Evolutionary conservation across 2,888 invertebrate species (phyloP).

Genomic region (Polymixis lichenea): DNA sequence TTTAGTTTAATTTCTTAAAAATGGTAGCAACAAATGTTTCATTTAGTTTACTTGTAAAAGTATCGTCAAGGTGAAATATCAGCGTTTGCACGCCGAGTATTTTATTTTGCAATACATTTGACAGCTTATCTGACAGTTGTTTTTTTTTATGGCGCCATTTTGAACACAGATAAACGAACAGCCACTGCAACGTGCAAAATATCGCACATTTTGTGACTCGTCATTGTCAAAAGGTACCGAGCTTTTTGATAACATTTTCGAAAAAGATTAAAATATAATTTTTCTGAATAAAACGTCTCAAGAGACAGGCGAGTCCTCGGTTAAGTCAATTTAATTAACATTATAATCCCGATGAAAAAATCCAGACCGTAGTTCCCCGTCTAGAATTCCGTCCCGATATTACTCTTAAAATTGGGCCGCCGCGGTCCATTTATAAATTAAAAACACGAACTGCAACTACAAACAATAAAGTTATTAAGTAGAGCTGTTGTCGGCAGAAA

Average conservation of each 20-base stretch:
- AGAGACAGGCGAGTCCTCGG: slow-evolving; percentile 63
- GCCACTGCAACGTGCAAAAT: slow-evolving; percentile 43
- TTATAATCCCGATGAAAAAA: slow-evolving; percentile 69
- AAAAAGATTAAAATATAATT: slow-evolving; percentile 59
- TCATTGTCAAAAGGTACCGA: slow-evolving; percentile 46
- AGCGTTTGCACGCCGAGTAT: slow-evolving; percentile 30
- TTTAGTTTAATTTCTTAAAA: slow-evolving; percentile 14
- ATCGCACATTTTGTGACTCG: slow-evolving; percentile 38
- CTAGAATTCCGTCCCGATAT: slow-evolving; percentile 44
- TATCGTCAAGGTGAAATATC: slow-evolving; percentile 51
- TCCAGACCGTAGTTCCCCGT: slow-evolving; percentile 21
- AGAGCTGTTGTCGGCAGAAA: slow-evolving; percentile 77
- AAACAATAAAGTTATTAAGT: slow-evolving; percentile 86
- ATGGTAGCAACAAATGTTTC: background rate
- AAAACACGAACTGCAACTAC: slow-evolving; percentile 80
- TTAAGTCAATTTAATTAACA: slow-evolving; percentile 79
- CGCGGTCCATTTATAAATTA: slow-evolving; percentile 77
- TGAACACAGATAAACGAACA: slow-evolving; percentile 52
- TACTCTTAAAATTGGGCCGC: slow-evolving; percentile 66
- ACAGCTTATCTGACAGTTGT: slow-evolving; percentile 64
- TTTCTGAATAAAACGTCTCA: slow-evolving; percentile 63
- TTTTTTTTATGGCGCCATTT: slow-evolving; percentile 64
- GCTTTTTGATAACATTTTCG: slow-evolving; percentile 15
- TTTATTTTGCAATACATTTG: slow-evolving; percentile 64
- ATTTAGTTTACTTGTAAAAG: slow-evolving; percentile 48